Base-by-base conservation (phyloP, 2,888 invertebrate genomes). In the Ischnura elegans region DNA sequence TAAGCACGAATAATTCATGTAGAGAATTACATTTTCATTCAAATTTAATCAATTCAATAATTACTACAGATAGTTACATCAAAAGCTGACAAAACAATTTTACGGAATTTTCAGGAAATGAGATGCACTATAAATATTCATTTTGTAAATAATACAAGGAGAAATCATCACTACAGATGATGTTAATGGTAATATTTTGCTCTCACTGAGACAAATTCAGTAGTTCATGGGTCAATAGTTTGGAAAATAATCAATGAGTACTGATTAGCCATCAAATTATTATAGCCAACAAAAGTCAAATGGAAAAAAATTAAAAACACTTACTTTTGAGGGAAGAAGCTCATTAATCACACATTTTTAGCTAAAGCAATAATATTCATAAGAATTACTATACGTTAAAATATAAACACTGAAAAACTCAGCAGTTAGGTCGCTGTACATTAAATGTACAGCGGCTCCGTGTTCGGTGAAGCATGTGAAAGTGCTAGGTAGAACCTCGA, bases 11-110 rank as follows among this genome's bases (percentile, higher is more conserved):
- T 93, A 66, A 66, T n/a, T 66, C 6, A 16, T 55, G n/a, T n/a
- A n/a, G n/a, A 55, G 36, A 3, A n/a, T 43, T 51, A 87, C 47
- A 47, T 47, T 94, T 87, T 94, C 46, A 94, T 94, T 84, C 13
- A 76, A 76, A 76, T 76, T 76, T 76, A 76, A 76, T 76, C 76
- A 76, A 76, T 76, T 76, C 76, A 29, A 76, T 76, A 76, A 76
- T 76, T 76, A 76, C 36, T 76, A 76, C 76, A 76, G 36, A 76
- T 76, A 76, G 36, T 76, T 76, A 76, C 76, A 76, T 76, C 16
- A 76, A 76, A 76, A 36, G 76, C 76, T 76, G 29, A 36, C 36
- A 76, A 29, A 76, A 76, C 36, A 76, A 36, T 76, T 36, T 21
- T 36, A 36, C 16, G 76, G 29, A 76, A 76, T 29, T 76, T 36